phyloP scores from a whole-genome alignment of 2,888 invertebrate genomes.

The Himalopsyche tibetana region DNA sequence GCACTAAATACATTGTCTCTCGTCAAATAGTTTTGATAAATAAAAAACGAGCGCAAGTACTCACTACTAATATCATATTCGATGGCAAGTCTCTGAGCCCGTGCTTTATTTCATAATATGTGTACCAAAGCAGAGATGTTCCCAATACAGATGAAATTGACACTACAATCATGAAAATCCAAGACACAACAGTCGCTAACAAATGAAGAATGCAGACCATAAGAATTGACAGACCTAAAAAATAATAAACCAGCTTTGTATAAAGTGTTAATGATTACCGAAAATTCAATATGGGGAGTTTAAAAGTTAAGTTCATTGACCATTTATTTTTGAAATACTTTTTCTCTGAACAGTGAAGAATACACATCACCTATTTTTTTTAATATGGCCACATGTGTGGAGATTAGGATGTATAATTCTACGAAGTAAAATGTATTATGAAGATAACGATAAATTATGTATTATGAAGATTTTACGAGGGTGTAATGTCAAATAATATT shows the following conservation, averaged over 20 bases:
- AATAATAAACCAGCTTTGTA: constrained; percentile 42
- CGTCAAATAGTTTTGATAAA: background rate
- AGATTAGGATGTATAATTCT: too few species aligned
- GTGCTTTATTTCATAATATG: constrained; percentile 86
- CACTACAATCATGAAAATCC: constrained; percentile 90
- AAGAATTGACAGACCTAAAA: constrained; percentile 87
- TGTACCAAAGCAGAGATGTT: constrained; percentile 91
- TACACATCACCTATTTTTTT: too few species aligned
- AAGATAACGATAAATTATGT: too few species aligned
- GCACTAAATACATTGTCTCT: background rate
- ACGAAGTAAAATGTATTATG: too few species aligned
- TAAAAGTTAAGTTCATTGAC: background rate
- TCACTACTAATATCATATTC: constrained; percentile 69
- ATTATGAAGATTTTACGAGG: too few species aligned
- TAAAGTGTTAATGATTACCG: too few species aligned
- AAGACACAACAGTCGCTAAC: constrained; percentile 89
- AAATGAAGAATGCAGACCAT: constrained; percentile 91
- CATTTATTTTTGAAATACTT: too few species aligned
- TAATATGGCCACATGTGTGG: too few species aligned
- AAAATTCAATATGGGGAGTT: background rate
- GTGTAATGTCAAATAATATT: too few species aligned
- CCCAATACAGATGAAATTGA: constrained; percentile 86
- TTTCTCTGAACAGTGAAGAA: too few species aligned
- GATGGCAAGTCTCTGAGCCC: constrained; percentile 77
- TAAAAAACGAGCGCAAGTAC: background rate